Base-by-base conservation (phyloP, 1,140 invertebrate genomes). In the Megathymus violae region DNA sequence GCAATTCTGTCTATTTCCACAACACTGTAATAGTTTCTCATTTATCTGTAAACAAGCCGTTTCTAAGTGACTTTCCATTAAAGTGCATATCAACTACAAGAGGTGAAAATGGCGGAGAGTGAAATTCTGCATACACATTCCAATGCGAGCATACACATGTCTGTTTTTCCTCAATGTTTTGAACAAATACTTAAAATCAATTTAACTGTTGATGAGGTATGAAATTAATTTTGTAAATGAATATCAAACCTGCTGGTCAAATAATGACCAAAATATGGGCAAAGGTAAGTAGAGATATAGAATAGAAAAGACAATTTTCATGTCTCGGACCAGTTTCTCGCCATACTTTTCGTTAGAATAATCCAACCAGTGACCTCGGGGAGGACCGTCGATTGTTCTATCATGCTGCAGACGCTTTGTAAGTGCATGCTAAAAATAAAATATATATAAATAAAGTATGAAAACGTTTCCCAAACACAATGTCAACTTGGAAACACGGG, bases 221-320 rank as follows among this genome's bases (percentile, higher is more conserved):
- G n/a, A n/a, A n/a, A n/a, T n/a, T n/a, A n/a, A n/a, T n/a, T n/a
- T 25, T 25, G 6, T 25, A 31, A 9, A 31, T 10, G 4, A 4
- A 31, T 4, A 31, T 47, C 59, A 46, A 62, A 93, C 93, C 89
- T 94, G 94, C 76, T 94, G 94, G 80, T 94, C 94, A 75, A 94
- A 94, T 0, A 97, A 85, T 1, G 95, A 94, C 95, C 95, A 96
- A 81, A 95, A 96, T 34, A 96, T 82, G 1, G 95, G 95, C 6
- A 96, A 84, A 0, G 95, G 95, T 9, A 96, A 67, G 76, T 95
- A 96, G 31, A 96, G 83, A 17, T 94, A 87, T 0, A 96, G 76
- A 13, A 96, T 92, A 13, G 91, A 91, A 31, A 94, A 82, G n/a
- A 95, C 85, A 5, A 89, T 72, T 76, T 95, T 95, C 83, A 89